Evolutionary conservation across 2,888 invertebrate species (phyloP), one percentile per base, ranked within the genome.

Genomic region (Chouioia cunea): DNA sequence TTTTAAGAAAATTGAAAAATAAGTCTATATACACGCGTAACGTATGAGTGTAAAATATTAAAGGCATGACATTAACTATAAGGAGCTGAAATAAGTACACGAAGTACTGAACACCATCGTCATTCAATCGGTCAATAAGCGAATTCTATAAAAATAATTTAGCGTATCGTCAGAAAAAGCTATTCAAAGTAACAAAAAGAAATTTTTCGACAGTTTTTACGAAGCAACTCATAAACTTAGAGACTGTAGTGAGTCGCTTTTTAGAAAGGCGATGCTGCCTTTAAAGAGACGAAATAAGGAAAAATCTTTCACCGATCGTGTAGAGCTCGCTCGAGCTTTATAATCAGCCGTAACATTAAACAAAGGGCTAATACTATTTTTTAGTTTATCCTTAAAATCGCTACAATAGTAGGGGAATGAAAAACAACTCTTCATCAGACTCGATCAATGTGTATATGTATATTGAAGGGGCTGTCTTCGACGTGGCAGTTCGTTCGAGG

Each of bases 41-140:
- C 57, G 48, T 58, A 72, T 57, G 65, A 64, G 50, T 68, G 46
- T 68, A 64, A 36, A 64, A 44, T 44, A 54, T 63, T 43, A 56
- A 62, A 43, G 18, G 53, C 69, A 73, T 73, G 73, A 73, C 69
- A 70, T 66, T 73, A 65, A 62, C 63, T 59, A 58, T 63, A 70
- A 65, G 16, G 16, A 54, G 60, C 50, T n/a, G 52, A 47, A 58
- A 18, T 6, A 71, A 67, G 46, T 68, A 53, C 64, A 57, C 66
- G 60, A 67, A 59, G 67, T 71, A 67, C 67, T 64, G 52, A 72
- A 65, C 57, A 57, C 47, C 56, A 36, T 16, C 12, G 27, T 44
- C 22, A 27, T 65, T 62, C 47, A 22, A 65, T n/a, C 12, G 12
- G 44, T 52, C 57, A 59, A 43, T 46, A 12, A 58, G 50, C n/a